Evolutionary conservation across 2,113 vertebrate species (phyloP).

Genomic region (Pelecanus crispus): DNA sequence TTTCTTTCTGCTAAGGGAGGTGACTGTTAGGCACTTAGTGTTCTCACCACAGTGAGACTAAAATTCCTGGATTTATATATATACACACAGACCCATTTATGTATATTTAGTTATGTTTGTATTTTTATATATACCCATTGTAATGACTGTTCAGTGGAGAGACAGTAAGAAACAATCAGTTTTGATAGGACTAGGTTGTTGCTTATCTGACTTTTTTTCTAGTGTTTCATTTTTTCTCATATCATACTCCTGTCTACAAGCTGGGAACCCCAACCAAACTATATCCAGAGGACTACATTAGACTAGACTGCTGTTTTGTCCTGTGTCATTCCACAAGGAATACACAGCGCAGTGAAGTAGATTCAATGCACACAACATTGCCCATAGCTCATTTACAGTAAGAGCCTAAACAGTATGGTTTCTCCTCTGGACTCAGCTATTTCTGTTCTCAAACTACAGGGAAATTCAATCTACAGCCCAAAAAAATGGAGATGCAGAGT

Average conservation of each 20-base stretch:
- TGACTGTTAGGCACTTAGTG: not conserved
- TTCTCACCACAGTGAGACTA: not conserved
- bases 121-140: not conserved
- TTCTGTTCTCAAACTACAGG: not conserved
- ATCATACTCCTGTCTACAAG: not conserved
- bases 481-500: not conserved
- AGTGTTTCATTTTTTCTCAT: not conserved
- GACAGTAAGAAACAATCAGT: not conserved
- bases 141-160: not conserved
- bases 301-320: not conserved
- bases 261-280: not conserved
- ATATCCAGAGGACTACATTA: not conserved
- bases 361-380: not conserved
- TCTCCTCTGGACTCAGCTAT: not conserved
- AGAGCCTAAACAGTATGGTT: not conserved
- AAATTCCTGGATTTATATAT: not conserved
- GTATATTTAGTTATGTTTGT: not conserved
- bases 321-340: not conserved
- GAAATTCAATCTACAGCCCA: not conserved
- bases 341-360: not conserved
- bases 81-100: rapidly evolving
- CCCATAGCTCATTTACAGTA: not conserved
- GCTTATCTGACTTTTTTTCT: not conserved
- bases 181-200: not conserved
- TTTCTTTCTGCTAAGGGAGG: not conserved